phyloP scores from a whole-genome alignment of 2,797 vertebrate genomes.

The Naso thynnoides region DNA sequence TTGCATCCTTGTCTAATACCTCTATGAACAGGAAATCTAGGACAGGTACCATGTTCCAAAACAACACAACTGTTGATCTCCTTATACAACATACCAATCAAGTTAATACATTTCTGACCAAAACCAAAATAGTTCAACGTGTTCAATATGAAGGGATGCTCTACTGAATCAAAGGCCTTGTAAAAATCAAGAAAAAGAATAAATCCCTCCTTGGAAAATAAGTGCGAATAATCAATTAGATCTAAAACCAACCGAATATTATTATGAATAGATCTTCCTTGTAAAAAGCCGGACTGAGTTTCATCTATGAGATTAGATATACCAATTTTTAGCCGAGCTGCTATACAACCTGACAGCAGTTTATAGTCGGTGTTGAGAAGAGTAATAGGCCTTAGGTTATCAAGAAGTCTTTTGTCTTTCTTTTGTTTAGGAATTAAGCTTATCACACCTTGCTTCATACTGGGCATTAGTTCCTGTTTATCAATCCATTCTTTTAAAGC shows the following conservation, averaged over 20 bases:
- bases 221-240: neutral
- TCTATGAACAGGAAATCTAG: neutral
- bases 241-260: neutral
- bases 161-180: neutral
- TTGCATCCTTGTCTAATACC: slow-evolving; percentile 3
- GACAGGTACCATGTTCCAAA: neutral
- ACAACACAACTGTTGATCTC: neutral
- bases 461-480: neutral
- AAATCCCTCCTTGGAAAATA: no score
- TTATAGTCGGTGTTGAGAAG: neutral
- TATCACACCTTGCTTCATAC: neutral
- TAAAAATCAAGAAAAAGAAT: neutral
- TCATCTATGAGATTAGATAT: neutral
- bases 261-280: neutral
- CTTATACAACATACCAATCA: neutral
- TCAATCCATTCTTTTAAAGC: neutral
- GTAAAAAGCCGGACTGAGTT: neutral
- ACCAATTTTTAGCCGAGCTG: neutral
- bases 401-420: neutral
- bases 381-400: neutral
- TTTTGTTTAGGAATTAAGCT: neutral
- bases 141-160: neutral
- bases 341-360: neutral
- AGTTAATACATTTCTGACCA: neutral
- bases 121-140: neutral